These are phyloP conservation scores for human (Homo sapiens) DNA, from an alignment of 2,113 vertebrate species.

Conservation along the genomic window DNA sequence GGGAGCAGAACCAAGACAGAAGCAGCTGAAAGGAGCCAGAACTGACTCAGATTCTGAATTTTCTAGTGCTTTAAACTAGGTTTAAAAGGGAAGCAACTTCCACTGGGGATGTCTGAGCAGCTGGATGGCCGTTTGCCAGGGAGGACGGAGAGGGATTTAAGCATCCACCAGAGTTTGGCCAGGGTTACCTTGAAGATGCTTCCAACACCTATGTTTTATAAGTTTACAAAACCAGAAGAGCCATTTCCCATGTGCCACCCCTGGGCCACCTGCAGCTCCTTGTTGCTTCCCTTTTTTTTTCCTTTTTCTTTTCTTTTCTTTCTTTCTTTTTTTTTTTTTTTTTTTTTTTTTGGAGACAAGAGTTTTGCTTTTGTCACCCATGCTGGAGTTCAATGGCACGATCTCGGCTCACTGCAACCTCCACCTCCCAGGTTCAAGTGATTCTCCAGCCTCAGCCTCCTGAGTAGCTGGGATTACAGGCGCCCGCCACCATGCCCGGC, in stretches of 20 bases:
- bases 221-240: neutral
- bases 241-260: rapidly evolving
- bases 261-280: neutral
- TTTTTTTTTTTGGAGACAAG: no score
- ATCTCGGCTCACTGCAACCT: no score
- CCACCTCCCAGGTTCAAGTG: no score
- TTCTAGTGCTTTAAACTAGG: neutral
- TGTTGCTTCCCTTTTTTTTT: neutral
- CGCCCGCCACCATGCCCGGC: no score
- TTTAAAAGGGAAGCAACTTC: rapidly evolving
- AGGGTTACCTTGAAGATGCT: neutral
- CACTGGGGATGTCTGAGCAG: neutral
- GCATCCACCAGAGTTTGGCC: rapidly evolving
- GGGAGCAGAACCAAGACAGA: neutral
- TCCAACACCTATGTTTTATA: no score
- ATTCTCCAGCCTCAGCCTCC: no score
- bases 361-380: no score
- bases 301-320: neutral
- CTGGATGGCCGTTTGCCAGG: rapidly evolving
- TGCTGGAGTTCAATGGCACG: no score
- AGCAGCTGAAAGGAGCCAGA: rapidly evolving
- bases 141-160: neutral
- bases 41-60: neutral
- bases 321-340: neutral
- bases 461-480: no score